Evolutionary conservation across 2,888 invertebrate species (phyloP).

Genomic region (Drosophila sordidula): DNA sequence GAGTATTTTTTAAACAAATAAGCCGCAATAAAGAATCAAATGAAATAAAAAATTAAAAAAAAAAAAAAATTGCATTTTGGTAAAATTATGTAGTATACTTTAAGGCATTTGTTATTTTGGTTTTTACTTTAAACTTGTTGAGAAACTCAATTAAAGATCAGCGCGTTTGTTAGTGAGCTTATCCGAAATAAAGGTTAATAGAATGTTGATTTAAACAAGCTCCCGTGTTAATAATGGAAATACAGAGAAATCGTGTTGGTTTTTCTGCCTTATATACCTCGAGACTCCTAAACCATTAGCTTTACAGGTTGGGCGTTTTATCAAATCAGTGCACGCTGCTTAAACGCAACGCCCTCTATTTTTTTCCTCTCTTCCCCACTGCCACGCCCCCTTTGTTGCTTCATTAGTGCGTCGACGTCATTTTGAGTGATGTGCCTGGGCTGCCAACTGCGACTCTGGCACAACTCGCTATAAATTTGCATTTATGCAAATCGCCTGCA

Average conservation of each 20-base stretch:
- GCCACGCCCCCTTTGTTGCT: slow-evolving; percentile 63
- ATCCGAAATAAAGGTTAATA: no score
- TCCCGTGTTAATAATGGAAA: no score
- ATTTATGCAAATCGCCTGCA: slow-evolving; percentile 65
- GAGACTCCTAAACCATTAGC: neutral
- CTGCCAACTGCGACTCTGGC: slow-evolving; percentile 24
- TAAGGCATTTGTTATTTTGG: no score
- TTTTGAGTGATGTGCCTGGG: slow-evolving; percentile 54
- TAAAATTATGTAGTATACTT: no score
- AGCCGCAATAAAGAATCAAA: no score
- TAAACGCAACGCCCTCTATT: slow-evolving; percentile 38
- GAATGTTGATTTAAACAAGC: no score
- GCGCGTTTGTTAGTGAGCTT: no score
- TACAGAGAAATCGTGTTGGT: neutral
- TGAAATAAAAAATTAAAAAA: no score
- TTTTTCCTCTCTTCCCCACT: neutral
- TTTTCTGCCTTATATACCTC: neutral
- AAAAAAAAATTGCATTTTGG: no score
- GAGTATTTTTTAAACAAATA: no score
- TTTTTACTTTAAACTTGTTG: no score
- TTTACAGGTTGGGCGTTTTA: slow-evolving; percentile 15
- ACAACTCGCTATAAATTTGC: slow-evolving; percentile 54
- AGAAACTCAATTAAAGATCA: no score
- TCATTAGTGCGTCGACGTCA: slow-evolving; percentile 59
- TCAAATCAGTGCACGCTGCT: slow-evolving; percentile 40